These are phyloP conservation scores for Epinotia bilunana DNA, from an alignment of 2,888 invertebrate species.

Conservation along the genomic window DNA sequence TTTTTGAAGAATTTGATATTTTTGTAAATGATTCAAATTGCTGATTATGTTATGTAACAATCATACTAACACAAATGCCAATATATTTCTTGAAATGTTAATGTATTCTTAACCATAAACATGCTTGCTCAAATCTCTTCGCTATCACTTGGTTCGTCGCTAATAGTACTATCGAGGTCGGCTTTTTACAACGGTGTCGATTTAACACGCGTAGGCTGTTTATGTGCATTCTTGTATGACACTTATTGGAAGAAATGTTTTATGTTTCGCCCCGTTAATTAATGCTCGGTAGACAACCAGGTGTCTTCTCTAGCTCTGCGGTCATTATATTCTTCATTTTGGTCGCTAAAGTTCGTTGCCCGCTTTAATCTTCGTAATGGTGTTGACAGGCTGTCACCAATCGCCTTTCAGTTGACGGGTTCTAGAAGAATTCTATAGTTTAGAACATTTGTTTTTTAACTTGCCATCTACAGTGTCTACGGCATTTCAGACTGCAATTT, in stretches of 20 bases:
- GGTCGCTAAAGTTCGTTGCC: constrained; percentile 20
- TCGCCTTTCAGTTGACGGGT: constrained; percentile 9
- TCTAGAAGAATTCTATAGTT: neutral
- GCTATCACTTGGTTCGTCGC: constrained; percentile 50
- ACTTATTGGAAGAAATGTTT: constrained; percentile 47
- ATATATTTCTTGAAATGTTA: neutral
- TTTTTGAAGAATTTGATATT: neutral
- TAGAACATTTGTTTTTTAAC: neutral
- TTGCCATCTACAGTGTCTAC: too few species aligned
- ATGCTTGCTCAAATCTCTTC: constrained; percentile 19
- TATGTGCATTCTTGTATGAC: constrained; percentile 57
- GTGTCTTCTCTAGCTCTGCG: constrained; percentile 13
- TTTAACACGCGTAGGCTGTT: constrained; percentile 64
- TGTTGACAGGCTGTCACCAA: constrained; percentile 38
- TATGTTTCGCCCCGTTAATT: constrained; percentile 41
- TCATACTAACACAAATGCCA: neutral
- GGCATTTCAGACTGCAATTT: neutral
- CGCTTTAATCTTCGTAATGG: constrained; percentile 35
- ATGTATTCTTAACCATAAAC: neutral
- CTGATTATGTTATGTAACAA: neutral
- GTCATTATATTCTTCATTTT: constrained; percentile 9
- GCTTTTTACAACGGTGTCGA: constrained; percentile 65
- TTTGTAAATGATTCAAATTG: neutral
- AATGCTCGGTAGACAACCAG: constrained; percentile 3
- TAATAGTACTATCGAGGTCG: constrained; percentile 59